Evolutionary conservation across 2,888 invertebrate genomes (phyloP).

Genomic region (Nomada fucata): DNA sequence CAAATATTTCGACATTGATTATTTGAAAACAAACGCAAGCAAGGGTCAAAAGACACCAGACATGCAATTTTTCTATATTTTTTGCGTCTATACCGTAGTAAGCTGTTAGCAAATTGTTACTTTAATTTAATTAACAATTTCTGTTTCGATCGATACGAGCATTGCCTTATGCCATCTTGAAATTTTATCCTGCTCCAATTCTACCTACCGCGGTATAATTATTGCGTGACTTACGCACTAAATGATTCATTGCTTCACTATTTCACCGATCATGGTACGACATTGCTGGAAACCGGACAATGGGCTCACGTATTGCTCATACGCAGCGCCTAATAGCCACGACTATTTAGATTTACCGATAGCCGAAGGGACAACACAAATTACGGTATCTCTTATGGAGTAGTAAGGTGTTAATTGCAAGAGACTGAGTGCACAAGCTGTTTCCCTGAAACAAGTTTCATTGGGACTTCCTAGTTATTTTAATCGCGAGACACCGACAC

Average conservation of each 20-base stretch:
- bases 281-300: neutral
- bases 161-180: too few species aligned
- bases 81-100: too few species aligned
- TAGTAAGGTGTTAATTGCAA: conserved; percentile 21
- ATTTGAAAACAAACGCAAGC: too few species aligned
- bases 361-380: neutral
- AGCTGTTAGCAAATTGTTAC: too few species aligned
- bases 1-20: too few species aligned
- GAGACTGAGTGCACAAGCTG: neutral
- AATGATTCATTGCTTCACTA: neutral
- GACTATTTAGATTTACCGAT: conserved; percentile 26
- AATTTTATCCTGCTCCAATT: neutral
- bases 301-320: neutral
- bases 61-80: too few species aligned
- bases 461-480: neutral
- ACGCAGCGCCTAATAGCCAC: conserved; percentile 14
- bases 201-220: neutral
- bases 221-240: neutral
- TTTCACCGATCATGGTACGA: neutral
- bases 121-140: too few species aligned
- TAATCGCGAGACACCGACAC: neutral
- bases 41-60: too few species aligned
- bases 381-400: neutral
- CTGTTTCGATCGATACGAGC: too few species aligned
- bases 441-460: neutral